Percentiles rank a stretch among this genome's conserved stretches.
Conservation (phyloP, 2,888 invertebrate genomes). For the Arge pagana region DNA sequence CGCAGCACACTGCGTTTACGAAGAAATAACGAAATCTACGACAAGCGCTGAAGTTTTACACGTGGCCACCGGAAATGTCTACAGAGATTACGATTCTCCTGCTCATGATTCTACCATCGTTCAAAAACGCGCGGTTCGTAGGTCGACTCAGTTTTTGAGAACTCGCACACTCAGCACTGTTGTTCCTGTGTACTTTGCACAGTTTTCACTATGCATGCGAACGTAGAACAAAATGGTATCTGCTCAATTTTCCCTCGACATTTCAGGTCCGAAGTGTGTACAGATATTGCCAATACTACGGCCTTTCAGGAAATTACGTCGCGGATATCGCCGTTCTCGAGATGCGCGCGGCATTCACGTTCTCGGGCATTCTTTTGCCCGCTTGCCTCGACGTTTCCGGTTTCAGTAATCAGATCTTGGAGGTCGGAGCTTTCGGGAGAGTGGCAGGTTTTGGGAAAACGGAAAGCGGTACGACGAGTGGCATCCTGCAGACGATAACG, state of each 20-base stretch:
- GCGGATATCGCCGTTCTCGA: slow-evolving; percentile 50
- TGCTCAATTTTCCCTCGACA: too few relatives aligned
- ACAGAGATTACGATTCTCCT: slow-evolving; percentile 44
- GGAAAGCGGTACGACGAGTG: slow-evolving; percentile 39
- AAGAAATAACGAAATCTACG: slow-evolving; percentile 35
- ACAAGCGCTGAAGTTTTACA: slow-evolving; percentile 35
- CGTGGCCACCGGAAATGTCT: slow-evolving; percentile 52
- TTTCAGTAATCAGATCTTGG: slow-evolving; percentile 35
- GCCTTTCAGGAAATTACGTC: slow-evolving; percentile 45
- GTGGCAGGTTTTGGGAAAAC: slow-evolving; percentile 55
- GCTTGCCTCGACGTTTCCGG: slow-evolving; percentile 44
- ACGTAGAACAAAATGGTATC: too few relatives aligned
- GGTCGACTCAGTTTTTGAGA: too few relatives aligned
- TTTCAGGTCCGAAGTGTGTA: slow-evolving; percentile 48
- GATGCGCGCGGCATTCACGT: slow-evolving; percentile 37
- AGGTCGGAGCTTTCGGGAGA: slow-evolving; percentile 43
- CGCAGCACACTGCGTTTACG: slow-evolving; percentile 57
- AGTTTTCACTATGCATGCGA: too few relatives aligned
- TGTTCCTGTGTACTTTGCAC: too few relatives aligned
- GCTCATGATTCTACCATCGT: slow-evolving; percentile 36
- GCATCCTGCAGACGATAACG: slow-evolving; percentile 42
- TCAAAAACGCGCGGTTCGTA: slow-evolving; percentile 37
- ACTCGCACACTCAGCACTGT: too few relatives aligned
- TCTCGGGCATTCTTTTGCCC: slow-evolving; percentile 43
- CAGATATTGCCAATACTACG: slow-evolving; percentile 43